Conservation (phyloP, 2,113 vertebrate species). For the Pardalotus punctatus region DNA sequence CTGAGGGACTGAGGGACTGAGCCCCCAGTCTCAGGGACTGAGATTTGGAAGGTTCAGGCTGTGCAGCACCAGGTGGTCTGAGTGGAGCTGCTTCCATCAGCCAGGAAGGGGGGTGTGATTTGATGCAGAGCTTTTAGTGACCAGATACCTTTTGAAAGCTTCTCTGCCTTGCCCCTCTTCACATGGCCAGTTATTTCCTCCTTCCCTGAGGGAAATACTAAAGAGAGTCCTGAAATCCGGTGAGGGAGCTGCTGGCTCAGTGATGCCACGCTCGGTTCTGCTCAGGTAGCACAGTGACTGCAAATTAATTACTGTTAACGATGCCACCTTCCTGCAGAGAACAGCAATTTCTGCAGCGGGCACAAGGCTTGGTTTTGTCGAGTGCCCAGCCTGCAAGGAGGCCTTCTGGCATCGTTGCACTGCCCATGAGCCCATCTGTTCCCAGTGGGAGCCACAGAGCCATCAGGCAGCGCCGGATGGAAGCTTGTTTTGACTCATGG, state of each 20-base stretch:
- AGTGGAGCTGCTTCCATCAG: background rate
- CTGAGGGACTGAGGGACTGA: too few species aligned
- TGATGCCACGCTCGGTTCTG: background rate
- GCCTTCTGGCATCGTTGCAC: slow-evolving; percentile 7
- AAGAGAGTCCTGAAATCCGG: background rate
- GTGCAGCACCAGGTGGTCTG: background rate
- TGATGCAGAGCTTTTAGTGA: background rate
- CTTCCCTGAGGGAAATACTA: background rate
- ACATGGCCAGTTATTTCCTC: background rate
- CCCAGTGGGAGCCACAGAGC: background rate
- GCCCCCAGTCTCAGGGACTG: background rate
- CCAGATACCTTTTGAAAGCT: background rate
- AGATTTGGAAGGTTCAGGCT: background rate
- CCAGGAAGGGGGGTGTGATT: background rate
- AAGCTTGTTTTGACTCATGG: slow-evolving; percentile 1
- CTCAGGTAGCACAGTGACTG: slow-evolving; percentile 8
- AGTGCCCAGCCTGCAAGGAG: slow-evolving; percentile 8
- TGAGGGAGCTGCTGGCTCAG: background rate
- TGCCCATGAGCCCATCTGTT: slow-evolving; percentile 33
- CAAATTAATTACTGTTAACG: slow-evolving; percentile 45
- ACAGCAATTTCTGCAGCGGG: slow-evolving; percentile 12
- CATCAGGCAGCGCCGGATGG: slow-evolving; percentile 52
- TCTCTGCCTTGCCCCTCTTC: background rate
- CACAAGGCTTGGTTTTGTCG: background rate
- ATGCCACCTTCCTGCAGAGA: slow-evolving; percentile 54